A percentile compares a stretch with the other conserved stretches of the same genome.
Conservation (phyloP, 1,140 invertebrate genomes). For the Oreohelix idahoensis region DNA sequence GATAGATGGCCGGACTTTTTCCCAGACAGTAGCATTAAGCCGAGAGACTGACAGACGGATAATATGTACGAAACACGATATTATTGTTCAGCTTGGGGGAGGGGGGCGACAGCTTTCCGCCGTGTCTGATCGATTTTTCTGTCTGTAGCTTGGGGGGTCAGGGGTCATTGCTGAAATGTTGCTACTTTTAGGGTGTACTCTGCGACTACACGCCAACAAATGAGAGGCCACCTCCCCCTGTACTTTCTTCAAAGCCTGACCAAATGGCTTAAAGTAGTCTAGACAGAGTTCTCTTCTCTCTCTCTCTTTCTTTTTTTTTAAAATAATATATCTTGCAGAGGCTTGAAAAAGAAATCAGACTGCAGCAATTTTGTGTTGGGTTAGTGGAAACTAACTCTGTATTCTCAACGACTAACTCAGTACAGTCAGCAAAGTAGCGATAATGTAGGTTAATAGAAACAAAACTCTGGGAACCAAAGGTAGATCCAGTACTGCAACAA, state of each 20-base stretch:
- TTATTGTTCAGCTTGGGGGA: not conserved
- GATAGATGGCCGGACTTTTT: no score
- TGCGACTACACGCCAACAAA: not conserved
- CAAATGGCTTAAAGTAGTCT: not conserved
- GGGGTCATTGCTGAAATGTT: constrained; percentile 2
- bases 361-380: no score
- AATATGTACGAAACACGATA: not conserved
- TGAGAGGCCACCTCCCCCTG: not conserved
- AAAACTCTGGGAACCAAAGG: no score
- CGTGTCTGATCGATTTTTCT: constrained; percentile 1
- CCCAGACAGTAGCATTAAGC: not conserved
- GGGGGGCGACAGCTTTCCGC: not conserved
- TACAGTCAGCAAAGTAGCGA: no score
- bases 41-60: not conserved
- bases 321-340: no score
- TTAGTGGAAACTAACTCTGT: no score
- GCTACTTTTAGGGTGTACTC: constrained; percentile 2
- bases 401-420: no score
- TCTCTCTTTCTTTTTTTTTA: not conserved
- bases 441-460: no score
- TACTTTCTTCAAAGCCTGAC: not conserved
- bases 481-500: no score
- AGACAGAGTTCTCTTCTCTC: not conserved
- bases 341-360: no score
- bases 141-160: constrained; percentile 1